Conservation (phyloP, 1,140 invertebrate species). For the Drusus annulatus region DNA sequence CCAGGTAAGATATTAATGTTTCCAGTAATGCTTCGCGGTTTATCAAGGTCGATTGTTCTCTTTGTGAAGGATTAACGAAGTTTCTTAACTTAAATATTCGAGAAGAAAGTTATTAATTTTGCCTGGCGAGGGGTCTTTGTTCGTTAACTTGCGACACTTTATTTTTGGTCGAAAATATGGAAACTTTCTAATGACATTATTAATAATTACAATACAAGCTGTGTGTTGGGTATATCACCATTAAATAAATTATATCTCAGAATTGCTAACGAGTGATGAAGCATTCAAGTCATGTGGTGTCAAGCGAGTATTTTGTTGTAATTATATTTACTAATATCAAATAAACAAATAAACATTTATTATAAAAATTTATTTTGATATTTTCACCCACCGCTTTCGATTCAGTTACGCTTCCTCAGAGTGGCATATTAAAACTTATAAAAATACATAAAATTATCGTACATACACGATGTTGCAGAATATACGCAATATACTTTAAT, state of each 20-base stretch:
- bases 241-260: background rate
- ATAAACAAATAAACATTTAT: no score
- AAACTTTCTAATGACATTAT: slow-evolving; percentile 36
- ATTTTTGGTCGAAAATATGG: slow-evolving; percentile 34
- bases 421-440: no score
- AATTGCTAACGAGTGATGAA: no score
- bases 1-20: background rate
- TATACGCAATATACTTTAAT: no score
- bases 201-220: slow-evolving; percentile 38
- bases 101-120: slow-evolving; percentile 51
- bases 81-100: slow-evolving; percentile 32
- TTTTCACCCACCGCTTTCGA: no score
- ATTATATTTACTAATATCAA: no score
- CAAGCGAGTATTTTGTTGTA: no score
- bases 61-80: slow-evolving; percentile 47
- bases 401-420: no score
- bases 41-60: slow-evolving; percentile 49
- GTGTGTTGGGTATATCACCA: background rate
- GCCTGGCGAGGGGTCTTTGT: slow-evolving; percentile 27
- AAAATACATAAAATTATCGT: no score
- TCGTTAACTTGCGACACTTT: slow-evolving; percentile 35
- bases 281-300: no score
- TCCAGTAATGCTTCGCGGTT: slow-evolving; percentile 14
- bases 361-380: no score
- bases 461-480: no score